Conservation (phyloP, 1,140 invertebrate species). For the Lepidurus couesii region DNA sequence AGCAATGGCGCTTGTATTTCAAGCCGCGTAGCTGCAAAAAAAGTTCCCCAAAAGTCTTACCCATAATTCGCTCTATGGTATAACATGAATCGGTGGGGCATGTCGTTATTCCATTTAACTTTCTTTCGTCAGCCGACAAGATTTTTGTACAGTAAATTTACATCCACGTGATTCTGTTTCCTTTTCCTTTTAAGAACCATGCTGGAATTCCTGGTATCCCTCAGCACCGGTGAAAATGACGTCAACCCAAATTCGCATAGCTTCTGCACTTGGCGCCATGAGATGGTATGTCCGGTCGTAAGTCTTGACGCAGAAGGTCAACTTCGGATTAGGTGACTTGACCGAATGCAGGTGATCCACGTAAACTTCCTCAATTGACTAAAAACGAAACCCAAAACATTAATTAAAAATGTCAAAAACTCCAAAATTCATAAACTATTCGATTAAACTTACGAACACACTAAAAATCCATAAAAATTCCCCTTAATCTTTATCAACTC, state of each 20-base stretch:
- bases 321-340: conserved; percentile 80
- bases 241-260: conserved; percentile 96
- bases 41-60: too few species aligned
- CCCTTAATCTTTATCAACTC: too few species aligned
- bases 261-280: conserved; percentile 86
- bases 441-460: not conserved
- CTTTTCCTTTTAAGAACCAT: conserved; percentile 24
- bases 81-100: too few species aligned
- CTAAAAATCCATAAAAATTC: not conserved
- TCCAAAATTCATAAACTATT: conserved; percentile 11
- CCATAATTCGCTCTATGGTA: too few species aligned
- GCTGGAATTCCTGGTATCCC: conserved; percentile 68
- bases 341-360: conserved; percentile 89
- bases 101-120: not conserved
- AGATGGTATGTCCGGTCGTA: conserved; percentile 80
- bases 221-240: conserved; percentile 85
- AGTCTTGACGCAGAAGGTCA: conserved; percentile 96
- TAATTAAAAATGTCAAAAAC: not conserved
- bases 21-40: too few species aligned
- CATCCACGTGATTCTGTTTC: not conserved
- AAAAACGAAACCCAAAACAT: conserved; percentile 40
- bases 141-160: conserved; percentile 18
- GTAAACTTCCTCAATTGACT: conserved; percentile 96
- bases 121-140: not conserved
- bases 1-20: too few species aligned